Conservation (phyloP, 2,113 vertebrate genomes). For the Pygoscelis adeliae region DNA sequence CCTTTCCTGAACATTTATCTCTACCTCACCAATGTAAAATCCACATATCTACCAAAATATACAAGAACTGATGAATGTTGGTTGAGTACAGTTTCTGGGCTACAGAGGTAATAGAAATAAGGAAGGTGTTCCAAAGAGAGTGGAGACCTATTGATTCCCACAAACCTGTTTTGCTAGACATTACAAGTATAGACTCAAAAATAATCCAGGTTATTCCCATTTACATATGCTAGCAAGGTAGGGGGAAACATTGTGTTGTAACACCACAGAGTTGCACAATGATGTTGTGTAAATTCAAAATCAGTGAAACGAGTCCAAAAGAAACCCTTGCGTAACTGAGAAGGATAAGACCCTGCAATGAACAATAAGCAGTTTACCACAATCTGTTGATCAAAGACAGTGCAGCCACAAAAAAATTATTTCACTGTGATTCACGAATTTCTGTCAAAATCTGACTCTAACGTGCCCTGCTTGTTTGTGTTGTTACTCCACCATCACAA, state of each 20-base stretch:
- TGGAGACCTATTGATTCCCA: not conserved
- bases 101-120: not conserved
- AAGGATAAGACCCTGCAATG: not conserved
- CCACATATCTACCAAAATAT: not conserved
- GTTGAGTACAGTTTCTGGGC: not conserved
- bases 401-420: not conserved
- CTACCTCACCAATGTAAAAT: not conserved
- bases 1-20: not conserved
- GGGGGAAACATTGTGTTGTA: not conserved
- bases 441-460: not conserved
- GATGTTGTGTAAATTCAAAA: not conserved
- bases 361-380: not conserved
- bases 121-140: not conserved
- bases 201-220: not conserved
- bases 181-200: not conserved
- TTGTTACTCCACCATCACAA: not conserved
- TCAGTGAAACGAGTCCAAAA: not conserved
- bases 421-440: not conserved
- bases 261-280: not conserved
- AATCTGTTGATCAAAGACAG: not conserved
- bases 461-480: not conserved
- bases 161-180: not conserved
- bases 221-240: not conserved
- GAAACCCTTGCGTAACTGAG: not conserved
- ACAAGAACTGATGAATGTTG: not conserved